Percentiles rank a stretch among this genome's conserved stretches.
Conservation (phyloP, 1,140 invertebrate species). For the Papilio glaucus region DNA sequence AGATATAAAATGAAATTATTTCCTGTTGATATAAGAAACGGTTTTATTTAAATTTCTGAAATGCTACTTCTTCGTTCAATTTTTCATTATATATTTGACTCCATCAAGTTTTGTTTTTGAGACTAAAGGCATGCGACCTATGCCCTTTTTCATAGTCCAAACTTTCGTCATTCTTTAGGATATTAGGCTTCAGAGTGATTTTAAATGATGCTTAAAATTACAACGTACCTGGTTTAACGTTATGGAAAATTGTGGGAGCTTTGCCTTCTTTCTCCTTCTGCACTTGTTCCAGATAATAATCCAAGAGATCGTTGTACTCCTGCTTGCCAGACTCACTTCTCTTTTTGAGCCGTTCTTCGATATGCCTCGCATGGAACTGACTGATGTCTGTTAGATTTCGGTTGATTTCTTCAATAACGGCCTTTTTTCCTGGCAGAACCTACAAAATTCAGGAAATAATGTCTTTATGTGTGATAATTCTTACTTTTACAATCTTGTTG, state of each 20-base stretch:
- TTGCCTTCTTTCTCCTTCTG: slow-evolving; percentile 40
- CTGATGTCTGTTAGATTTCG: slow-evolving; percentile 90
- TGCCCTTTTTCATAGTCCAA: too few species aligned
- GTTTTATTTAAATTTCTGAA: too few species aligned
- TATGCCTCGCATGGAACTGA: slow-evolving; percentile 86
- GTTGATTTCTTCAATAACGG: slow-evolving; percentile 87
- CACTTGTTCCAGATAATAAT: slow-evolving; percentile 86
- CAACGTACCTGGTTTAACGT: slow-evolving; percentile 47
- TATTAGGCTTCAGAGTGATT: not conserved
- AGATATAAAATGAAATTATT: too few species aligned
- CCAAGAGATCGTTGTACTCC: slow-evolving; percentile 86
- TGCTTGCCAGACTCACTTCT: slow-evolving; percentile 85
- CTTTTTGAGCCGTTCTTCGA: slow-evolving; percentile 38
- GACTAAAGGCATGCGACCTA: too few species aligned
- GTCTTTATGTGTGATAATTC: too few species aligned
- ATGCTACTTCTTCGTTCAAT: too few species aligned
- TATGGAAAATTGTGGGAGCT: slow-evolving; percentile 41
- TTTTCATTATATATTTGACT: too few species aligned
- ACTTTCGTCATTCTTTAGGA: too few species aligned
- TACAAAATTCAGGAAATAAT: slow-evolving; percentile 48
- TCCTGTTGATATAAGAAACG: too few species aligned
- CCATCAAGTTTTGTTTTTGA: too few species aligned
- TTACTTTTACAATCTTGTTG: too few species aligned
- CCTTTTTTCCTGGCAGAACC: slow-evolving; percentile 87
- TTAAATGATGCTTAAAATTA: not conserved